These are phyloP conservation scores for Austrofundulus limnaeus DNA, from an alignment of 2,113 vertebrate species.

Conservation along the genomic window DNA sequence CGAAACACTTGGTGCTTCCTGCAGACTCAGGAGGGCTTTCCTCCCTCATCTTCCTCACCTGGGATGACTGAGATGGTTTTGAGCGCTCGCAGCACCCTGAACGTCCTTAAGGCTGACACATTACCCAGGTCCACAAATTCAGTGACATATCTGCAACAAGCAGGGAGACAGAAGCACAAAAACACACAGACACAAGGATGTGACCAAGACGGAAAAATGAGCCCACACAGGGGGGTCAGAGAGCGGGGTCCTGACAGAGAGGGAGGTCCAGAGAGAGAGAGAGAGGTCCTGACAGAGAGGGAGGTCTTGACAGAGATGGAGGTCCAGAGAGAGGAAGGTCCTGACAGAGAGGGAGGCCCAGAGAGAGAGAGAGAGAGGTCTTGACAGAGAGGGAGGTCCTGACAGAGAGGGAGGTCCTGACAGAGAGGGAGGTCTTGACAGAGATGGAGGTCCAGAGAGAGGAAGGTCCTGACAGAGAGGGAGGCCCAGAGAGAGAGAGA, in stretches of 20 bases:
- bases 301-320: constrained; percentile 11
- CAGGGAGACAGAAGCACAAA: constrained; percentile 70
- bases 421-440: constrained; percentile 10
- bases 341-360: constrained; percentile 10
- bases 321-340: too few relatives aligned
- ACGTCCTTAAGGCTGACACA: constrained; percentile 98
- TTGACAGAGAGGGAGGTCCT: too few relatives aligned
- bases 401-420: too few relatives aligned
- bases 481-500: constrained; percentile 17
- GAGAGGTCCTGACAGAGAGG: too few relatives aligned
- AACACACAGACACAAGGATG: constrained; percentile 82
- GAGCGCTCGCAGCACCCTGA: constrained; percentile 98
- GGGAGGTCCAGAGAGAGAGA: constrained; percentile 14
- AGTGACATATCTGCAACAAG: constrained; percentile 97
- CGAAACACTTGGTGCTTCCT: constrained; percentile 35
- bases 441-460: constrained; percentile 5
- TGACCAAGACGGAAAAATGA: constrained; percentile 70
- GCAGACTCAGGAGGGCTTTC: constrained; percentile 16
- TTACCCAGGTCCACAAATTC: constrained; percentile 99
- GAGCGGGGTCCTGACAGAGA: too few relatives aligned
- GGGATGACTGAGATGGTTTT: constrained; percentile 99
- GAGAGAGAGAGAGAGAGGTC: too few relatives aligned
- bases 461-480: too few relatives aligned
- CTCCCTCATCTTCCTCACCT: constrained; percentile 83
- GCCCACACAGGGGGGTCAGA: neutral